These are phyloP conservation scores for Aleiodes sp. DNA, from an alignment of 1,140 invertebrate species.

Conservation along the genomic window DNA sequence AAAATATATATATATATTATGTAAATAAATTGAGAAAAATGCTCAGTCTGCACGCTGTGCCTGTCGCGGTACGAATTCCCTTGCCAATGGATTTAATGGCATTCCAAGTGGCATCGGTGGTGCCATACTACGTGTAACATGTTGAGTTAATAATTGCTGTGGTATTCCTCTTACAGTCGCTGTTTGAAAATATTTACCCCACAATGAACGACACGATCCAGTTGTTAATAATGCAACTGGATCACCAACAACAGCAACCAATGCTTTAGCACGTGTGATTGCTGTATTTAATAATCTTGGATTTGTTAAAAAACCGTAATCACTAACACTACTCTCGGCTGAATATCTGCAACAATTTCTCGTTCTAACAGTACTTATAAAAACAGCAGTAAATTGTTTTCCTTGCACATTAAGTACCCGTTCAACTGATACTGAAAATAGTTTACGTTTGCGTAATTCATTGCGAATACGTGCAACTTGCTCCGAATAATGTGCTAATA, in stretches of 20 bases:
- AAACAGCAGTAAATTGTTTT: constrained; percentile 88
- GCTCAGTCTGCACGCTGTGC: constrained; percentile 50
- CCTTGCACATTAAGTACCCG: constrained; percentile 89
- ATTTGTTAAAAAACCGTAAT: constrained; percentile 89
- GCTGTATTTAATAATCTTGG: constrained; percentile 87
- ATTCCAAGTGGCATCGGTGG: constrained; percentile 74
- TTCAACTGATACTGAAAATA: constrained; percentile 84
- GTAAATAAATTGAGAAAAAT: background rate
- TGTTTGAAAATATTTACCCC: constrained; percentile 83
- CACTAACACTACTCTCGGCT: constrained; percentile 70
- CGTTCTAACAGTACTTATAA: constrained; percentile 86
- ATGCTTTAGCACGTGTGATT: constrained; percentile 84
- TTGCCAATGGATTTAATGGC: constrained; percentile 83
- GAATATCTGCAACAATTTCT: constrained; percentile 72
- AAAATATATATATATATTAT: constrained; percentile 34
- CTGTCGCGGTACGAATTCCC: constrained; percentile 80
- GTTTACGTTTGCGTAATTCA: constrained; percentile 78
- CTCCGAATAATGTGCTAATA: constrained; percentile 88
- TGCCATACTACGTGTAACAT: constrained; percentile 73
- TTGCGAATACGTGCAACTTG: constrained; percentile 83
- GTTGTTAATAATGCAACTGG: constrained; percentile 85
- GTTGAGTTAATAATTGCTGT: constrained; percentile 72
- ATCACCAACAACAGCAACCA: constrained; percentile 90
- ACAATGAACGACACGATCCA: constrained; percentile 84
- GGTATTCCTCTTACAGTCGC: constrained; percentile 82